A percentile compares a stretch with the other conserved stretches of the same genome.
Conservation (phyloP, 2,888 invertebrate genomes). For the Orthosia incerta region DNA sequence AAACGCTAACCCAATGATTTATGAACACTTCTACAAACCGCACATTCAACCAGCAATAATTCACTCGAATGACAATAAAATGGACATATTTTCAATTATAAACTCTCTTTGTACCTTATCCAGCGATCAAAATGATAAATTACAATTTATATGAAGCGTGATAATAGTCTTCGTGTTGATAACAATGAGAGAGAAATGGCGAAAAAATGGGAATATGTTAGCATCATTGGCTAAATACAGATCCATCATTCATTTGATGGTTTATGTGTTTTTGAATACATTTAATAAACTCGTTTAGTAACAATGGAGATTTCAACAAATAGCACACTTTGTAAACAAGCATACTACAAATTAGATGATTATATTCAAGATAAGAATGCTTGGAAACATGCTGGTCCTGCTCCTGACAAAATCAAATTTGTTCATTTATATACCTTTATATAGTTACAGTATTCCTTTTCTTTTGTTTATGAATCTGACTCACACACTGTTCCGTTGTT, state of each 20-base stretch:
- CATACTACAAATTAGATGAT: no score
- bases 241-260: slow-evolving; percentile 11
- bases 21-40: slow-evolving; percentile 17
- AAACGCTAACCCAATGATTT: slow-evolving; percentile 18
- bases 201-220: slow-evolving; percentile 17
- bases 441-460: no score
- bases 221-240: slow-evolving; percentile 8
- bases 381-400: no score
- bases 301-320: no score
- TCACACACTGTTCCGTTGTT: no score
- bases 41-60: slow-evolving; percentile 46
- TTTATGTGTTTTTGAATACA: slow-evolving; percentile 5
- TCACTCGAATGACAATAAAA: slow-evolving; percentile 46
- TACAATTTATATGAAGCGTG: slow-evolving; percentile 41
- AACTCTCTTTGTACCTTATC: slow-evolving; percentile 47
- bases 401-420: no score
- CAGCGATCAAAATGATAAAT: slow-evolving; percentile 60
- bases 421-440: no score
- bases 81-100: slow-evolving; percentile 62
- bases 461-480: no score
- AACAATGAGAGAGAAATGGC: slow-evolving; percentile 41
- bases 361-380: no score
- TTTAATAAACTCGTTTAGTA: not conserved
- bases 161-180: slow-evolving; percentile 41
- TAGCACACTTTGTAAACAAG: no score